phyloP scores from a whole-genome alignment of 2,797 vertebrate species.

The Phyllotis vaccarum region DNA sequence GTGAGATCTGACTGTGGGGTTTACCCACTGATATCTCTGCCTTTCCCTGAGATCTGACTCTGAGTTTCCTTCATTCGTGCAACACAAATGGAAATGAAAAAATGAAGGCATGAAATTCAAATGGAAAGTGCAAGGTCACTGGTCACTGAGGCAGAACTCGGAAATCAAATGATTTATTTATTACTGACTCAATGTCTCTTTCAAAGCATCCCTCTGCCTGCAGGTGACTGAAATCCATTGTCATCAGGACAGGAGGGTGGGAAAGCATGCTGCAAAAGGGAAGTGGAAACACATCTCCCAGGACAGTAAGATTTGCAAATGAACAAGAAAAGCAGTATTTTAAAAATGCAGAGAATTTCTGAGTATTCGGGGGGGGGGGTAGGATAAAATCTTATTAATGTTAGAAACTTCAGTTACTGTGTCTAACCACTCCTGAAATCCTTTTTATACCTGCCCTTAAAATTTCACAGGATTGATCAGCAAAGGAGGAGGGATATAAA shows the following conservation, averaged over 20 bases:
- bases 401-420: not conserved
- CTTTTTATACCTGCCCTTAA: not conserved
- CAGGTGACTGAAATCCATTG: not conserved
- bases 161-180: slow-evolving; percentile 20
- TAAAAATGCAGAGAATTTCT: not conserved
- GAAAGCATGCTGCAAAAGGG: not conserved
- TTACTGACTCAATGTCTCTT: not conserved
- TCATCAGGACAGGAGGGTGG: not conserved
- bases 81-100: not conserved
- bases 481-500: not conserved
- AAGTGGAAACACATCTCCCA: not conserved
- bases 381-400: not conserved
- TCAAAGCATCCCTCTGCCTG: not conserved
- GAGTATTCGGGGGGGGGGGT: not conserved
- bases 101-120: slow-evolving; percentile 2
- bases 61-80: no score
- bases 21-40: no score
- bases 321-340: not conserved
- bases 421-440: not conserved
- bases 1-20: no score
- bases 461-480: not conserved
- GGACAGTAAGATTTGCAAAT: not conserved
- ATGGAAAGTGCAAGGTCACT: not conserved
- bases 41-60: no score
- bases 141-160: not conserved